phyloP scores from a whole-genome alignment of 2,113 vertebrate genomes.

The Otocyon megalotis region DNA sequence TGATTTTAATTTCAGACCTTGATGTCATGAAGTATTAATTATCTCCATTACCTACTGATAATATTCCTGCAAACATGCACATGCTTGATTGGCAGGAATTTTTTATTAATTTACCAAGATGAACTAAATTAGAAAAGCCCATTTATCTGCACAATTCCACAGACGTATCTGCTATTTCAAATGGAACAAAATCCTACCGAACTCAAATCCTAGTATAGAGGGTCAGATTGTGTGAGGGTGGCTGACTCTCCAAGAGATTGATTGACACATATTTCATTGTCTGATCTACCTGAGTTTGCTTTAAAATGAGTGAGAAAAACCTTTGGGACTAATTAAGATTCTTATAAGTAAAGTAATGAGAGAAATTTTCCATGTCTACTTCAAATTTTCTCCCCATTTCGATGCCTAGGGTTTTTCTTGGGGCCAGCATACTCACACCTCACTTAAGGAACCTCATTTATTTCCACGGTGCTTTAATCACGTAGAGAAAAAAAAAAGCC shows the following conservation, averaged over 20 bases:
- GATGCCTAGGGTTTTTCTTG: conserved; percentile 84
- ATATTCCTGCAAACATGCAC: conserved; percentile 82
- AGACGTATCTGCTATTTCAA: conserved; percentile 76
- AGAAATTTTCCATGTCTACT: conserved; percentile 79
- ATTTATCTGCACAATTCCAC: conserved; percentile 83
- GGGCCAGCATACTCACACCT: conserved; percentile 79
- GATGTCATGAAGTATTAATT: conserved; percentile 84
- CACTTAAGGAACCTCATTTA: conserved; percentile 84
- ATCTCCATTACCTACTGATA: conserved; percentile 84
- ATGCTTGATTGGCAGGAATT: conserved; percentile 83
- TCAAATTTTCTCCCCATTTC: conserved; percentile 63
- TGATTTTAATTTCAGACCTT: conserved; percentile 85
- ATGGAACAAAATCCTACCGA: conserved; percentile 78
- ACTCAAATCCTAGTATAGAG: conserved; percentile 79
- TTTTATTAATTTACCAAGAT: conserved; percentile 87
- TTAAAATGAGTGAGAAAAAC: conserved; percentile 79
- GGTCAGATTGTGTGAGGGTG: conserved; percentile 52
- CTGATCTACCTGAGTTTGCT: conserved; percentile 85
- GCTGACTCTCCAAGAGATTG: conserved; percentile 77
- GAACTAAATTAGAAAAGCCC: conserved; percentile 86
- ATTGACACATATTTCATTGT: conserved; percentile 83
- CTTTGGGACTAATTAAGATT: conserved; percentile 90
- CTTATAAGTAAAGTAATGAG: conserved; percentile 87
- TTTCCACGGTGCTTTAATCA: conserved; percentile 84
- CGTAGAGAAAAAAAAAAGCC: conserved; percentile 59